These are phyloP conservation scores for Menura novaehollandiae DNA, from an alignment of 2,113 vertebrate species.

Conservation along the genomic window DNA sequence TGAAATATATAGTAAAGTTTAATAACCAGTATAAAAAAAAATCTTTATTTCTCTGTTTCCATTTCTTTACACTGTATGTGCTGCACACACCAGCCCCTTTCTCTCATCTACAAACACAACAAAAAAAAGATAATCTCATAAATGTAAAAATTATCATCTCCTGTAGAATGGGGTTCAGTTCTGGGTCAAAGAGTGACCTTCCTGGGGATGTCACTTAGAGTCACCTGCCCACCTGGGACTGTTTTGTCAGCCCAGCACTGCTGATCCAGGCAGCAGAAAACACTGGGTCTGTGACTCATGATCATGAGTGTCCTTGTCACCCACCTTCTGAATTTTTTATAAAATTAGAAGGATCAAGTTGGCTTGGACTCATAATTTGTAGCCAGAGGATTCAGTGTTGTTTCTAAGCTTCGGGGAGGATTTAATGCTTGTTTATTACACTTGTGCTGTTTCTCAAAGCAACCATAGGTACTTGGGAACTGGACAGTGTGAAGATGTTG, in stretches of 20 bases:
- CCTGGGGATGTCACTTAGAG: neutral
- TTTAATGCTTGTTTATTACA: neutral
- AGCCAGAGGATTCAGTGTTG: neutral
- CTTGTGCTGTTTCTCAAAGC: neutral
- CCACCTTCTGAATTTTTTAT: neutral
- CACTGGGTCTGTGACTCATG: rapidly evolving
- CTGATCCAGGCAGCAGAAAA: neutral
- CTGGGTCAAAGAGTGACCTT: neutral
- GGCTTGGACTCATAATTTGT: neutral
- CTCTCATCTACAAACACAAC: neutral
- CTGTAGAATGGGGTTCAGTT: neutral
- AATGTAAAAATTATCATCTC: neutral
- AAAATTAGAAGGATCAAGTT: neutral
- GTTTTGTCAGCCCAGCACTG: neutral
- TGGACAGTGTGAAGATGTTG: neutral
- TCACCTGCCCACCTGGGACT: neutral
- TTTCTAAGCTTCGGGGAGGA: neutral
- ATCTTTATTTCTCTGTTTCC: neutral
- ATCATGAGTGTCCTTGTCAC: neutral
- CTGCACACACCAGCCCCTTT: neutral
- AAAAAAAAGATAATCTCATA: neutral
- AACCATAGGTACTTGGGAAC: neutral
- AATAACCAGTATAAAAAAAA: neutral
- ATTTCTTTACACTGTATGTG: rapidly evolving
- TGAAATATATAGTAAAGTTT: neutral